phyloP scores from a whole-genome alignment of 2,888 invertebrate species.

The Conomelus anceps region DNA sequence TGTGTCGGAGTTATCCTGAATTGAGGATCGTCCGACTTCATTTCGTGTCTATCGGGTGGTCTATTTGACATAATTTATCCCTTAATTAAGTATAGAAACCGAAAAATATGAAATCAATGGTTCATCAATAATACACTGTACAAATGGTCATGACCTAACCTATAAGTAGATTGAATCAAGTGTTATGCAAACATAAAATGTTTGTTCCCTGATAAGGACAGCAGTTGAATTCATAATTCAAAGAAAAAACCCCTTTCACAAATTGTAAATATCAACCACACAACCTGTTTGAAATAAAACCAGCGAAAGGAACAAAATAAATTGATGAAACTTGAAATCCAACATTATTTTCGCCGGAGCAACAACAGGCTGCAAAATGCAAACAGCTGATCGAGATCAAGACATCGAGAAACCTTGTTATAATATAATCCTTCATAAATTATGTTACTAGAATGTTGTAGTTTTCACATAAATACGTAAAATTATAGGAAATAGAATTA shows the following conservation, averaged over 20 bases:
- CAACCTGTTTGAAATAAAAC: not conserved
- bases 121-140: not conserved
- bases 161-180: not conserved
- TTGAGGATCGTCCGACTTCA: constrained; percentile 58
- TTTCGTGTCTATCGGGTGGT: not conserved
- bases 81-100: not conserved
- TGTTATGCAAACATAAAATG: not conserved
- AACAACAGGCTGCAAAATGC: not conserved
- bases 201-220: not conserved
- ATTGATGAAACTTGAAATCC: not conserved
- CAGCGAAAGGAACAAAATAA: not conserved
- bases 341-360: not conserved
- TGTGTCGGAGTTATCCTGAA: constrained; percentile 71
- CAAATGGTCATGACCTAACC: not conserved
- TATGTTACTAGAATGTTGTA: too few relatives aligned
- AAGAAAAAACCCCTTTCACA: not conserved
- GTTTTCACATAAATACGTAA: too few relatives aligned
- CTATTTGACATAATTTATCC: not conserved
- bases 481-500: not conserved
- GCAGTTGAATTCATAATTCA: not conserved
- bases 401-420: not conserved
- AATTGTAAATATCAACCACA: not conserved
- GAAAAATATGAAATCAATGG: not conserved
- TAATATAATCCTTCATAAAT: too few relatives aligned
- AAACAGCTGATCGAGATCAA: not conserved